These are phyloP conservation scores for Chondrilla cf. caribensis DNA, from an alignment of 37 sponge, comb jelly and placozoan genomes.

Conservation along the genomic window DNA sequence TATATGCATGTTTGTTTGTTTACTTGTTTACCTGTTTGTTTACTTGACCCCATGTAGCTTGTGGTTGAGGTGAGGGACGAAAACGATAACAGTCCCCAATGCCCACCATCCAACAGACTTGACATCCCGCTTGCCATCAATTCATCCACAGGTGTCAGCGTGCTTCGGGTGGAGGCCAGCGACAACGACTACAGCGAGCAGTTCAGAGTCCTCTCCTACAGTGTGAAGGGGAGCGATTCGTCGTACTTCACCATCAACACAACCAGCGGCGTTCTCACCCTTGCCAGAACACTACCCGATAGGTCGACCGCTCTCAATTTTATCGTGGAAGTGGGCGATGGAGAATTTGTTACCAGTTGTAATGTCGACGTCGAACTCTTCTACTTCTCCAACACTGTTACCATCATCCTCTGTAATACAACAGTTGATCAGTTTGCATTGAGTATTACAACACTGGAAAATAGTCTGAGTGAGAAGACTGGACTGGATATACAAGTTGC, in stretches of 20 bases:
- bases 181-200: constrained; percentile 6
- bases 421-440: neutral
- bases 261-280: neutral
- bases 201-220: neutral
- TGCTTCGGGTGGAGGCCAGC: constrained; percentile 1
- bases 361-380: neutral
- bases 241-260: neutral
- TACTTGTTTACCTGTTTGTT: neutral
- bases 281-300: neutral
- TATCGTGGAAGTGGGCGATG: neutral
- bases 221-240: neutral
- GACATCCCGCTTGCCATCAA: neutral
- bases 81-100: constrained; percentile 12
- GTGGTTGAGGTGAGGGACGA: neutral
- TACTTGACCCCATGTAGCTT: neutral
- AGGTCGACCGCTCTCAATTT: neutral
- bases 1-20: neutral
- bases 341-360: neutral
- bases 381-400: neutral
- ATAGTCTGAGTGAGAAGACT: neutral
- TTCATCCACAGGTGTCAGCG: constrained; percentile 3
- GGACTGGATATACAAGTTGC: neutral
- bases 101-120: neutral
- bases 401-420: neutral
- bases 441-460: neutral